Percentiles rank a stretch among this genome's conserved stretches.
Evolutionary conservation across 1,140 invertebrate genomes (phyloP).

Genomic region (Drosophila paulistorum): DNA sequence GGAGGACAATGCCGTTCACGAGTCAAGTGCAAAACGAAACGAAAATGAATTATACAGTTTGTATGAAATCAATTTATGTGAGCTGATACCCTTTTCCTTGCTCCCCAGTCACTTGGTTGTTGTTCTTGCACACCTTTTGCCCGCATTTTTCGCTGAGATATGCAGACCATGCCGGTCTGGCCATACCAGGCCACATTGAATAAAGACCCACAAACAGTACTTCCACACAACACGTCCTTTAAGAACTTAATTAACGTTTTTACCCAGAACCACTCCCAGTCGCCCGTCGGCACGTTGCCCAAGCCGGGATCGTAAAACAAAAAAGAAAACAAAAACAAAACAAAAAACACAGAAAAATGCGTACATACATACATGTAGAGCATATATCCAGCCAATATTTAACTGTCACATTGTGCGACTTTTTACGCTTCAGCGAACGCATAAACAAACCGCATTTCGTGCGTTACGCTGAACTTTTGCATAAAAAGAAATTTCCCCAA

Average conservation of each 20-base stretch:
- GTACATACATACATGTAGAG: conserved; percentile 34
- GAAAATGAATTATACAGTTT: conserved; percentile 65
- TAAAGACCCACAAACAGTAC: conserved; percentile 27
- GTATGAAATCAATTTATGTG: conserved; percentile 70
- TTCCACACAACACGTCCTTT: conserved; percentile 50
- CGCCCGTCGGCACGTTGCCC: background rate
- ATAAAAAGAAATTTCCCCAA: conserved; percentile 55
- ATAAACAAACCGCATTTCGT: conserved; percentile 70
- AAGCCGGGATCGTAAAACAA: background rate
- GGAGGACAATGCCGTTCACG: conserved; percentile 28
- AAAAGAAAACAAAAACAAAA: background rate
- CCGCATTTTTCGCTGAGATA: conserved; percentile 11
- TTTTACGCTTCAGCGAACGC: conserved; percentile 71
- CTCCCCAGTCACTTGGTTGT: background rate
- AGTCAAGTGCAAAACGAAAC: conserved; percentile 50
- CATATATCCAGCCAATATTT: conserved; percentile 65
- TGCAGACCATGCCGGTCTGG: conserved; percentile 2
- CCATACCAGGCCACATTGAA: conserved; percentile 1
- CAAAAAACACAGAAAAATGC: background rate
- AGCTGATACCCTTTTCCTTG: conserved; percentile 26
- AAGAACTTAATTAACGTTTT: conserved; percentile 63
- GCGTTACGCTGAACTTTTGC: conserved; percentile 15
- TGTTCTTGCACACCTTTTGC: background rate
- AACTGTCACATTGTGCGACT: conserved; percentile 73
- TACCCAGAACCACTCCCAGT: conserved; percentile 7